Conservation (phyloP, 2,797 vertebrate genomes). For the Fundulus diaphanus region DNA sequence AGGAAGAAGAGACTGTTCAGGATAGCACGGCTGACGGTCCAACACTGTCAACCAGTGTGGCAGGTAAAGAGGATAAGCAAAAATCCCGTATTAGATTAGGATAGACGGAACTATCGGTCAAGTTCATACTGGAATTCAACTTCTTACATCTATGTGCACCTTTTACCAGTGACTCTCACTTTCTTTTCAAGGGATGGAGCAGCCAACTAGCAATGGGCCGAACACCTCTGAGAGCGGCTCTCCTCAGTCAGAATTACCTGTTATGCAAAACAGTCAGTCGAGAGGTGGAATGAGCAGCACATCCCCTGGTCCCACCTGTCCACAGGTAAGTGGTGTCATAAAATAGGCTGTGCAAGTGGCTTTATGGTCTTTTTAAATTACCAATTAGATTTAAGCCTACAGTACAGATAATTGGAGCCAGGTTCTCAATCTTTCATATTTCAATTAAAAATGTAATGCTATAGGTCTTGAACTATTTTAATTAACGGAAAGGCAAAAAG, state of each 20-base stretch:
- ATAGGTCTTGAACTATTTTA: neutral
- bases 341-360: constrained; percentile 26
- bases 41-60: constrained; percentile 28
- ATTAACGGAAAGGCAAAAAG: neutral
- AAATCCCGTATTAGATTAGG: neutral
- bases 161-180: constrained; percentile 38
- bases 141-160: constrained; percentile 19
- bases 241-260: constrained; percentile 23
- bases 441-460: neutral
- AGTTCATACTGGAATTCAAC: neutral
- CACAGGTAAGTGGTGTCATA: constrained; percentile 33
- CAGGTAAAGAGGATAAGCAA: constrained; percentile 57
- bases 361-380: neutral
- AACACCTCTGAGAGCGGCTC: constrained; percentile 30
- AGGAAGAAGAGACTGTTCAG: constrained; percentile 69
- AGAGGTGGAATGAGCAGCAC: constrained; percentile 18
- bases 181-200: constrained; percentile 48
- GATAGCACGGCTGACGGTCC: constrained; percentile 41
- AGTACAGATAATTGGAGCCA: neutral
- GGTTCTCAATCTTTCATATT: neutral
- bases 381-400: neutral
- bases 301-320: constrained; percentile 49
- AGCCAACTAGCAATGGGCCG: constrained; percentile 14
- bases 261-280: constrained; percentile 39
- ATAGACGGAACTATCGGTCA: neutral